These are phyloP conservation scores for Sapayoa aenigma DNA, from an alignment of 2,113 vertebrate species.

Conservation along the genomic window DNA sequence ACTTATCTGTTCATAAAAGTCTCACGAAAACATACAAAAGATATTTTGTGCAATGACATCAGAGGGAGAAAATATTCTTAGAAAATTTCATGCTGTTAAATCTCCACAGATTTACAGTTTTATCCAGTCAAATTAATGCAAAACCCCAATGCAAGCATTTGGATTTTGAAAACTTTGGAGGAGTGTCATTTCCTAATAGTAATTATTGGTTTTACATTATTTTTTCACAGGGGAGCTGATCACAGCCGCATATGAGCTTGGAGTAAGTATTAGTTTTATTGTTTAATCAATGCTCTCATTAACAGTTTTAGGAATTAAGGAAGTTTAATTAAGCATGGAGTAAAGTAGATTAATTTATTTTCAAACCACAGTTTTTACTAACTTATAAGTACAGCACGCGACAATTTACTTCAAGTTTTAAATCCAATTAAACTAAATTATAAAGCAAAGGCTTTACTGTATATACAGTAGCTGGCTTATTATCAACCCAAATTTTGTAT, in stretches of 20 bases:
- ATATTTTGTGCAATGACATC: constrained; percentile 74
- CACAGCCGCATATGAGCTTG: constrained; percentile 99
- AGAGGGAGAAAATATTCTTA: constrained; percentile 82
- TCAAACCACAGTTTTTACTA: constrained; percentile 98
- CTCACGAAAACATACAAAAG: constrained; percentile 62
- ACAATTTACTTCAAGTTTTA: constrained; percentile 99
- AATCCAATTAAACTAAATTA: constrained; percentile 99
- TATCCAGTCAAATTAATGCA: constrained; percentile 99
- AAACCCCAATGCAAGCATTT: constrained; percentile 99
- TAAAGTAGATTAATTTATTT: constrained; percentile 99
- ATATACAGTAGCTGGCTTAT: constrained; percentile 99
- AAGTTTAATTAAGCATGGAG: constrained; percentile 99
- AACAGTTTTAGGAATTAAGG: constrained; percentile 99
- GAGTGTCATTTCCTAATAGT: constrained; percentile 99
- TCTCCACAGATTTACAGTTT: constrained; percentile 96
- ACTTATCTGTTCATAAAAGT: constrained; percentile 56
- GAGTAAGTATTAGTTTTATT: constrained; percentile 99
- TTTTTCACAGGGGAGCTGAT: constrained; percentile 99
- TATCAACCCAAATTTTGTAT: constrained; percentile 97
- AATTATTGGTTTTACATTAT: constrained; percentile 99
- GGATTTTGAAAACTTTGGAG: constrained; percentile 99
- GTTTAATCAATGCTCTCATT: constrained; percentile 99
- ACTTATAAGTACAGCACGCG: constrained; percentile 98
- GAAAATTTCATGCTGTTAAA: constrained; percentile 97
- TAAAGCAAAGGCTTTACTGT: constrained; percentile 98